phyloP scores from a whole-genome alignment of 2,113 vertebrate species.

The Salvelinus sp. region DNA sequence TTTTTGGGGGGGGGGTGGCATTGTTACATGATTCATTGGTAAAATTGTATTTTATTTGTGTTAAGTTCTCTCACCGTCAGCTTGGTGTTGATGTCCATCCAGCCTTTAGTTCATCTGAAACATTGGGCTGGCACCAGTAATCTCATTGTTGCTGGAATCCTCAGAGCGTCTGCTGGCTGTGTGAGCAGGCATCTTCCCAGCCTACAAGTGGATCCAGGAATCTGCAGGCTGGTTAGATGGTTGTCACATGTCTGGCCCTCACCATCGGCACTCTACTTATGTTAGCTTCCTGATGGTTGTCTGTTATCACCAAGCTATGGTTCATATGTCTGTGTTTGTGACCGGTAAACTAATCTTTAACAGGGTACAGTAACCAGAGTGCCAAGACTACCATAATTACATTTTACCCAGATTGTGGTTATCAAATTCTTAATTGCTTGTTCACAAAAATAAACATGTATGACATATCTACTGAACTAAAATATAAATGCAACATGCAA shows the following conservation, averaged over 20 bases:
- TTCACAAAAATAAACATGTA: too few species aligned
- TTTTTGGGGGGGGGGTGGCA: too few species aligned
- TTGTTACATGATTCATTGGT: too few species aligned
- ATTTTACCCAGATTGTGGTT: too few species aligned
- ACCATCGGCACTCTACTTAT: conserved; percentile 42
- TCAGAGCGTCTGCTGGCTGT: conserved; percentile 67
- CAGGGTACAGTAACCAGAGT: too few species aligned
- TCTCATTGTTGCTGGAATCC: conserved; percentile 16
- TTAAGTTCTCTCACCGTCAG: background rate
- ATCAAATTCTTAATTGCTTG: too few species aligned
- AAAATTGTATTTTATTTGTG: too few species aligned
- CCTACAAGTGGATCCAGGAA: conserved; percentile 92
- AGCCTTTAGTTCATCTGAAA: background rate
- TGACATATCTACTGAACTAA: too few species aligned
- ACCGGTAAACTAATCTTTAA: background rate
- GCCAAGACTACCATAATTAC: too few species aligned
- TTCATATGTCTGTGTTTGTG: background rate
- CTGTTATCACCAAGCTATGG: background rate
- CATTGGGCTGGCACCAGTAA: background rate
- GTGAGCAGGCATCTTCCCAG: conserved; percentile 96
- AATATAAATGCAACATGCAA: too few species aligned
- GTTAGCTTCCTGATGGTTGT: background rate
- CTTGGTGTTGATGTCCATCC: background rate
- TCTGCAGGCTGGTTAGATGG: conserved; percentile 99
- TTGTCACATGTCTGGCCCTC: conserved; percentile 86